Conservation (phyloP, 2,113 vertebrate species). For the Alosa alosa region DNA sequence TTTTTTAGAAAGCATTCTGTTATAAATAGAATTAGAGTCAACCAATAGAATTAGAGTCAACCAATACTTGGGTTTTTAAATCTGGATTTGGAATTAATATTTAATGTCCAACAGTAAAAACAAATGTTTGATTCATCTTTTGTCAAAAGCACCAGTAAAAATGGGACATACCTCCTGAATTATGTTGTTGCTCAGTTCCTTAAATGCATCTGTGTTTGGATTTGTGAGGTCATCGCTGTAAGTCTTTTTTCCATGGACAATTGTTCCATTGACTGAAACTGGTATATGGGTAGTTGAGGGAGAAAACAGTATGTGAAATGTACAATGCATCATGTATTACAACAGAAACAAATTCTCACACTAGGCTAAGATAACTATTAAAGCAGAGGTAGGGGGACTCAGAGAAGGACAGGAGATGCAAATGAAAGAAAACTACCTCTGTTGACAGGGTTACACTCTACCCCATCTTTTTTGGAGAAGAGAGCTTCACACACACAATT, state of each 20-base stretch:
- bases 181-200: accelerated
- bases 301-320: neutral
- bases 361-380: neutral
- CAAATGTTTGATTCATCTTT: neutral
- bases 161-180: neutral
- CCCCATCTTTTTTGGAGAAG: accelerated
- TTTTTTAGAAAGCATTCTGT: too few species aligned
- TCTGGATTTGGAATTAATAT: too few species aligned
- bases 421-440: constrained; percentile 48
- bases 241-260: accelerated
- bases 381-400: neutral
- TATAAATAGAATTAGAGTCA: too few species aligned
- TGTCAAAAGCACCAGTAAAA: neutral
- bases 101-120: too few species aligned
- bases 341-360: neutral
- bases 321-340: neutral
- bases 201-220: accelerated
- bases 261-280: constrained; percentile 6
- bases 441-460: constrained; percentile 30
- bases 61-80: too few species aligned
- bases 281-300: neutral
- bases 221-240: accelerated
- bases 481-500: too few species aligned
- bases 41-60: too few species aligned
- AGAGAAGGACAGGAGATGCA: neutral